Conservation (phyloP, 1,140 invertebrate species). For the Pachypeltis micranthus region DNA sequence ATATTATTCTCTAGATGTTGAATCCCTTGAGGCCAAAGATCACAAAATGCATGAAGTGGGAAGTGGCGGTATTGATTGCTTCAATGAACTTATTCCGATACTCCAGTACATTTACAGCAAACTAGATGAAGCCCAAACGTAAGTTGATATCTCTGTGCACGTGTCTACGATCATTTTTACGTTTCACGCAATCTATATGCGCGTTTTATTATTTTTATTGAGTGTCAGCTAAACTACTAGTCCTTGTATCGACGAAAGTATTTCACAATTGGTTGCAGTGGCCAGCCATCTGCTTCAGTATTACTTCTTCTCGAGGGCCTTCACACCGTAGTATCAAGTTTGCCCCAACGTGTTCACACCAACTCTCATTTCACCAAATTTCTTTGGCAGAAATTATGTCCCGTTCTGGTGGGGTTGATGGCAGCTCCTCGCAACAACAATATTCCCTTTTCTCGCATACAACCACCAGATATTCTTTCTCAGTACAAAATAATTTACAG, state of each 20-base stretch:
- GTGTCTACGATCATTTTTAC: neutral
- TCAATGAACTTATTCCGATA: constrained; percentile 79
- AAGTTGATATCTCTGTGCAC: too few relatives aligned
- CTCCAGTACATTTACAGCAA: constrained; percentile 80
- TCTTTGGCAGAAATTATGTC: constrained; percentile 84
- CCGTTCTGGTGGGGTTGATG: constrained; percentile 71
- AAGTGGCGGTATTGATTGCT: constrained; percentile 62
- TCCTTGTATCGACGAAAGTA: too few relatives aligned
- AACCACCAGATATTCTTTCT: constrained; percentile 14
- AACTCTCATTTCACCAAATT: constrained; percentile 75
- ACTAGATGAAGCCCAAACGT: constrained; percentile 67
- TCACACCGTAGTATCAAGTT: constrained; percentile 65
- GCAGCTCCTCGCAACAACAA: constrained; percentile 66
- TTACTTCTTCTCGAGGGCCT: constrained; percentile 76
- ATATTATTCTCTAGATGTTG: constrained; percentile 50
- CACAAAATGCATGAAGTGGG: constrained; percentile 42
- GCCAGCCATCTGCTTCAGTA: constrained; percentile 20
- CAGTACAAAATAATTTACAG: constrained; percentile 77
- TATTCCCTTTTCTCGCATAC: constrained; percentile 46
- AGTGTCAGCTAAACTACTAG: too few relatives aligned
- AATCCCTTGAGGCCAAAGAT: constrained; percentile 59
- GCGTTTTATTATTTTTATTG: too few relatives aligned
- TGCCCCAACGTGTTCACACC: constrained; percentile 65
- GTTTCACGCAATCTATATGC: neutral
- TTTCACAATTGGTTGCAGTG: constrained; percentile 31